These are phyloP conservation scores for Syritta pipiens DNA, from an alignment of 2,888 invertebrate species.

Conservation along the genomic window DNA sequence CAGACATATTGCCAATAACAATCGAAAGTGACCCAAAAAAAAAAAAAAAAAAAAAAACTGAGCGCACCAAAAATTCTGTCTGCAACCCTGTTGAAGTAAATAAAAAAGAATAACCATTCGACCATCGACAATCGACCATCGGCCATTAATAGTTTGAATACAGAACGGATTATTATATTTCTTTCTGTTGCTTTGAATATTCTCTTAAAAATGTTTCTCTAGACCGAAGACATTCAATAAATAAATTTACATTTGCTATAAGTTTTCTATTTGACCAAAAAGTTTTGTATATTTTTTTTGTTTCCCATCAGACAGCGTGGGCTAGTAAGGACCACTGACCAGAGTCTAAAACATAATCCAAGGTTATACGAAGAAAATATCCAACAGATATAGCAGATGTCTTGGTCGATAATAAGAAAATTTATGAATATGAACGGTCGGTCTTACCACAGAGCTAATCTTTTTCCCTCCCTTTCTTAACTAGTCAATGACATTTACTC, in stretches of 20 bases:
- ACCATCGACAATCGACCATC: too few species aligned
- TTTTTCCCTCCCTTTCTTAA: background rate
- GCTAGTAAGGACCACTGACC: background rate
- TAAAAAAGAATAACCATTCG: too few species aligned
- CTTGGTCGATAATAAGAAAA: slow-evolving; percentile 20
- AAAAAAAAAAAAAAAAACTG: too few species aligned
- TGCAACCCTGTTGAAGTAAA: too few species aligned
- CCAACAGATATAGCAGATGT: slow-evolving; percentile 25
- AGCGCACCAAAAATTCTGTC: too few species aligned
- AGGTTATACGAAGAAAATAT: slow-evolving; percentile 11
- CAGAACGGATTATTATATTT: background rate
- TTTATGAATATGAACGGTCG: slow-evolving; percentile 22
- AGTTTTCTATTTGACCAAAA: background rate
- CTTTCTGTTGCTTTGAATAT: background rate
- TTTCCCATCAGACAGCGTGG: background rate
- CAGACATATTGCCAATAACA: too few species aligned
- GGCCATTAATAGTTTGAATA: background rate
- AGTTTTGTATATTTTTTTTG: too few species aligned
- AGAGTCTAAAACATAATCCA: background rate
- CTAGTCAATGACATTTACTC: slow-evolving; percentile 16
- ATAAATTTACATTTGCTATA: background rate
- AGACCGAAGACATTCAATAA: background rate
- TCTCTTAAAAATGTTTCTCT: background rate
- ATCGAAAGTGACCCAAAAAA: too few species aligned
- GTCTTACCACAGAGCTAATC: background rate